Conservation (phyloP, 2,113 vertebrate species). For the Tragelaphus strepsiceros region DNA sequence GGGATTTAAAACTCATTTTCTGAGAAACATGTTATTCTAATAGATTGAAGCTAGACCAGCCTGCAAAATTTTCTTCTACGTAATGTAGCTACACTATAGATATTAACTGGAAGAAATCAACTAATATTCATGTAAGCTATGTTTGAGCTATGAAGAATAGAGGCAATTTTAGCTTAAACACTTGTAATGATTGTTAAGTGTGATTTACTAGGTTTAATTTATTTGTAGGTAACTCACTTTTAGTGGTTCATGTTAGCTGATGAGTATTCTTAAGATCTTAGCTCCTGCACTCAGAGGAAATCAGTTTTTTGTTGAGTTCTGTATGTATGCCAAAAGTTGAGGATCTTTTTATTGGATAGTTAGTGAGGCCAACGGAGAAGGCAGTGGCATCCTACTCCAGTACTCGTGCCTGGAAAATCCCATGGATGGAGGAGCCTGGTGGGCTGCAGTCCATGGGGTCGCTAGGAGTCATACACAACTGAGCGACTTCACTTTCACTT, state of each 20-base stretch:
- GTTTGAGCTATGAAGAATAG: not conserved
- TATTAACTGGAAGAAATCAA: not conserved
- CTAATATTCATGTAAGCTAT: not conserved
- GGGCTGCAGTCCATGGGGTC: too few relatives aligned
- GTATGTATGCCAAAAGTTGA: not conserved
- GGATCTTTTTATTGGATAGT: not conserved
- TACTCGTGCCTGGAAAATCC: too few relatives aligned
- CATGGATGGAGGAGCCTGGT: too few relatives aligned
- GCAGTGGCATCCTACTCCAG: too few relatives aligned
- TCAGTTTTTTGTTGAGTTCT: not conserved
- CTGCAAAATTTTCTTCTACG: not conserved
- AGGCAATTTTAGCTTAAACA: not conserved
- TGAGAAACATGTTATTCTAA: not conserved
- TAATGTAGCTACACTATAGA: not conserved
- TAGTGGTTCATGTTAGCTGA: not conserved
- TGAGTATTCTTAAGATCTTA: not conserved
- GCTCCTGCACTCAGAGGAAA: not conserved
- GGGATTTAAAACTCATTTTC: not conserved
- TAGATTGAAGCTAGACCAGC: not conserved
- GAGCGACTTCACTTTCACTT: too few relatives aligned
- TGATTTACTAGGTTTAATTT: not conserved
- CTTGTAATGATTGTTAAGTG: not conserved
- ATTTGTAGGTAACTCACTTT: not conserved
- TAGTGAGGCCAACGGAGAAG: not conserved
- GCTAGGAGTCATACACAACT: too few relatives aligned